Evolutionary conservation across 2,113 vertebrate genomes (phyloP), one percentile per base, ranked within the genome.

Genomic region (Stigmatopora argus): DNA sequence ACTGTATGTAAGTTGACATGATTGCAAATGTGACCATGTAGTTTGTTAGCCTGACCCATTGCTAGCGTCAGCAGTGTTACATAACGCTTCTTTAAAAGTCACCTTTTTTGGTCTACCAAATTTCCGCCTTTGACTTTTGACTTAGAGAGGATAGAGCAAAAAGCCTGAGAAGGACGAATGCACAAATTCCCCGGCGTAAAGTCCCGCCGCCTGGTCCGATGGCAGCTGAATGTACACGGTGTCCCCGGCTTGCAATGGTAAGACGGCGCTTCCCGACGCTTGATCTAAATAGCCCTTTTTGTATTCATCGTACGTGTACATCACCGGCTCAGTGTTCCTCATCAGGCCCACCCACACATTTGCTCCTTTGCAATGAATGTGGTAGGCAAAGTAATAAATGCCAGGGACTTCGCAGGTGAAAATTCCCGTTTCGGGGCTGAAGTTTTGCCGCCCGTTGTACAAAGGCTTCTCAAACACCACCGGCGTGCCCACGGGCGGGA

Each of bases 261-360:
- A 87, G 34, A 99, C 96, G 0, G 95, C 95, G 2, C 97, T 99
- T 52, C 97, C 97, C 0, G 97, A 99, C 1, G 97, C 96, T 89
- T 99, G 97, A 86, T 99, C 97, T 77, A 98, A 90, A 85, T 91
- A 96, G 78, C 95, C 94, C 78, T 99, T 99, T 83, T 98, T 98
- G 89, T 97, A 98, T 81, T 98, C 97, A 0, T 98, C 97, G 0
- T 98, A 99, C 0, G 96, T 99, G 78, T 98, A 99, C 95, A 98
- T 98, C 71, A 97, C 86, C 1, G 96, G 94, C 79, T 99, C 96
- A 64, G 93, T 94, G 91, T 99, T 98, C 88, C 93, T 96, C 89
- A 93, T 96, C 78, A 99, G 83, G 0, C 94, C 95, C 65, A 97
- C 94, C 97, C 97, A 99, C 51, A 99, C 92, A 8, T 94, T 98